A percentile compares a stretch with the other conserved stretches of the same genome.
Evolutionary conservation across 2,113 vertebrate species (phyloP).

Genomic region (Vimba vimba): DNA sequence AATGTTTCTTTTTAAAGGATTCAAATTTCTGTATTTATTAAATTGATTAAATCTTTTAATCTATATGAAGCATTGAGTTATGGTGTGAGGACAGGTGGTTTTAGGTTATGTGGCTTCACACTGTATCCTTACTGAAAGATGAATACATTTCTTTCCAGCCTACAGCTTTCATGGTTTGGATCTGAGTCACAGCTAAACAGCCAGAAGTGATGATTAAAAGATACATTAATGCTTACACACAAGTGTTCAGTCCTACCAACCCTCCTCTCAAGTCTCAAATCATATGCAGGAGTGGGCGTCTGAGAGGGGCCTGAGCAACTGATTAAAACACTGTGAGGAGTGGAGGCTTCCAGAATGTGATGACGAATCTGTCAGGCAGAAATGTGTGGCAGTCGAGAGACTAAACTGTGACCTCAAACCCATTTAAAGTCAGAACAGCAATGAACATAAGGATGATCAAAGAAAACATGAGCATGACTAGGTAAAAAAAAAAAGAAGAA

Average conservation of each 20-base stretch:
- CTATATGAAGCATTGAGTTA: neutral
- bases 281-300: conserved; percentile 1
- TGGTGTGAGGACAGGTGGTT: neutral
- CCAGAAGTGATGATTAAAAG: conserved; percentile 16
- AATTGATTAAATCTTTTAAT: neutral
- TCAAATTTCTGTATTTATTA: neutral
- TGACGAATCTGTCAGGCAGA: conserved; percentile 33
- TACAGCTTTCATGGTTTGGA: neutral
- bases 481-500: neutral
- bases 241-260: neutral
- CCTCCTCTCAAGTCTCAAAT: conserved; percentile 3
- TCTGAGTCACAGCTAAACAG: conserved; percentile 8
- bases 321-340: neutral
- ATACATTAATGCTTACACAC: neutral
- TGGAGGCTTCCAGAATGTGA: conserved; percentile 24
- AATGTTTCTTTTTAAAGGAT: neutral
- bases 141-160: neutral
- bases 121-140: neutral
- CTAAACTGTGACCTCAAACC: neutral
- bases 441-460: neutral
- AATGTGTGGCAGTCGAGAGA: conserved; percentile 10
- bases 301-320: conserved; percentile 19
- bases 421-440: neutral
- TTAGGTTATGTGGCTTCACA: neutral
- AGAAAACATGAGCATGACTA: neutral